These are phyloP conservation scores for Chrysomela aeneicollis DNA, from an alignment of 2,888 invertebrate species.

Conservation along the genomic window DNA sequence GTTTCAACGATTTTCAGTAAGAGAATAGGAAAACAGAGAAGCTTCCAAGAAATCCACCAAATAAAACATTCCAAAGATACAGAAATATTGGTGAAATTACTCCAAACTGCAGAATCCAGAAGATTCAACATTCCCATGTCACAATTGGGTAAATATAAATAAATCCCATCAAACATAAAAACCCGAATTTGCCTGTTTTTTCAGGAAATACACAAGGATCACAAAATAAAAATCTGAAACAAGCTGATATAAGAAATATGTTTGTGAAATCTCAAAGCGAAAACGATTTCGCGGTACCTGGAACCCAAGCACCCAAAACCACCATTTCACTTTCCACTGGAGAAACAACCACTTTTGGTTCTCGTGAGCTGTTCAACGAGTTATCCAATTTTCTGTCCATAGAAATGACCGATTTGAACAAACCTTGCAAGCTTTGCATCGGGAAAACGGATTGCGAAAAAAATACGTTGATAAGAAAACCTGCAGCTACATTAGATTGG, in stretches of 20 bases:
- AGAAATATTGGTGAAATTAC: constrained; percentile 61
- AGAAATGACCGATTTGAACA: constrained; percentile 33
- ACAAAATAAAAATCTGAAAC: constrained; percentile 56
- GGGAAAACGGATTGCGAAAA: constrained; percentile 61
- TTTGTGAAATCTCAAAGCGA: constrained; percentile 64
- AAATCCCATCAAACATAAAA: background rate
- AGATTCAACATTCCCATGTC: constrained; percentile 62
- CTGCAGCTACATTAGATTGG: constrained; percentile 26
- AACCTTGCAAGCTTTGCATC: constrained; percentile 62
- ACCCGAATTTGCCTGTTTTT: background rate
- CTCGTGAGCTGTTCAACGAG: constrained; percentile 63
- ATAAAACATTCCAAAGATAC: constrained; percentile 63
- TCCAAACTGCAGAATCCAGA: constrained; percentile 64
- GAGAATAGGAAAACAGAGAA: constrained; percentile 64
- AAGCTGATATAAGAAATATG: constrained; percentile 67
- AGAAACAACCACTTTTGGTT: constrained; percentile 30
- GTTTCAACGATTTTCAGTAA: constrained; percentile 46
- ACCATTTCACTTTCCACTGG: background rate
- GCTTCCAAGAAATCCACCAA: constrained; percentile 61
- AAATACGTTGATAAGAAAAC: constrained; percentile 14
- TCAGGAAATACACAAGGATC: constrained; percentile 12
- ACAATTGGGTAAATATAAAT: constrained; percentile 59
- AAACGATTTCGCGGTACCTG: constrained; percentile 57
- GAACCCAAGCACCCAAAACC: constrained; percentile 56
- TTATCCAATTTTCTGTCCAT: constrained; percentile 53